A percentile compares a stretch with the other conserved stretches of the same genome.
phyloP scores from a whole-genome alignment of 2,797 vertebrate genomes.

The Alfaro cultratus region DNA sequence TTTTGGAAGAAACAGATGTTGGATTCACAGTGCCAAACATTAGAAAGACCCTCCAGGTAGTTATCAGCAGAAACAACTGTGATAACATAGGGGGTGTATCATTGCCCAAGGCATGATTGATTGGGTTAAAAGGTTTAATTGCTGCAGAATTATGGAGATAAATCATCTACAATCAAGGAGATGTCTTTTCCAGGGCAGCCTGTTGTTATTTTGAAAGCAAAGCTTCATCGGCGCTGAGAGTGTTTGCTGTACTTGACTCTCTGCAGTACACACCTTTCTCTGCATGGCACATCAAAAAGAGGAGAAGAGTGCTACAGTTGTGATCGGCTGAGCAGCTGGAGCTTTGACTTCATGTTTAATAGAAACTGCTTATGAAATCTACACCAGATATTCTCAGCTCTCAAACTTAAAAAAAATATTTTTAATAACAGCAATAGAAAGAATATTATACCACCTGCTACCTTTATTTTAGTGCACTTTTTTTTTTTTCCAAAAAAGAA shows the following conservation, averaged over 20 bases:
- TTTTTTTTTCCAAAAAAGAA: no score
- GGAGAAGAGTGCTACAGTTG: neutral
- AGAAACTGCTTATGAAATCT: neutral
- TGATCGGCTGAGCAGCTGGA: neutral
- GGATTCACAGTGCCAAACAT: neutral
- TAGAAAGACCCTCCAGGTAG: neutral
- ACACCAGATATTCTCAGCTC: neutral
- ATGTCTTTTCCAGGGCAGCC: conserved; percentile 1
- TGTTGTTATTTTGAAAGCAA: conserved; percentile 3
- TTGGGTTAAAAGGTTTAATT: conserved; percentile 7
- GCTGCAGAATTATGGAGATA: conserved; percentile 3
- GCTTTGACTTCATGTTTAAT: neutral
- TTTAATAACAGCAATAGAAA: neutral
- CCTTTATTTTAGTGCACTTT: neutral
- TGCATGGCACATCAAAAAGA: neutral
- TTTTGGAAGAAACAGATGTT: conserved; percentile 1
- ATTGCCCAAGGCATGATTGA: conserved; percentile 3
- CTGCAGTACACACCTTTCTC: conserved; percentile 1
- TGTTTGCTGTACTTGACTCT: conserved; percentile 1
- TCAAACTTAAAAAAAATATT: neutral
- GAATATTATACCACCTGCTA: neutral
- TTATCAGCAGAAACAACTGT: conserved; percentile 4
- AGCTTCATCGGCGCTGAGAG: neutral
- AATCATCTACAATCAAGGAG: conserved; percentile 1
- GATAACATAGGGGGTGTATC: neutral